Conservation (phyloP, 2,888 invertebrate genomes). For the Drosophila cyrtoloma region DNA sequence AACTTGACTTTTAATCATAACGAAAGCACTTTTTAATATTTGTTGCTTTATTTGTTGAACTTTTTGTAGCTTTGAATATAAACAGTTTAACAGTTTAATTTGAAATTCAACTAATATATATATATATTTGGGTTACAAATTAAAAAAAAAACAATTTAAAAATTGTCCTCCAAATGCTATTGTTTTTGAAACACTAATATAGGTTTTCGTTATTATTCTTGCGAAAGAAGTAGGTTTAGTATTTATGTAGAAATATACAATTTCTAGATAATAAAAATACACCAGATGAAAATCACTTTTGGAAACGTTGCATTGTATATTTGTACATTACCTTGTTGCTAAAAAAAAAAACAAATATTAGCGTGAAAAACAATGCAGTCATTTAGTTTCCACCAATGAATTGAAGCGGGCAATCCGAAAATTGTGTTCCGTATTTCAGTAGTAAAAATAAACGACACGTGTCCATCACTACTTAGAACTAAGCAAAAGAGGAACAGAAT, state of each 20-base stretch:
- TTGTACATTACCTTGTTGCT: not conserved
- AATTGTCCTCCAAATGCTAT: not conserved
- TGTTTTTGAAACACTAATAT: not conserved
- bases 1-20: not conserved
- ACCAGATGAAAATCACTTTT: not conserved
- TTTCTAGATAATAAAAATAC: not conserved
- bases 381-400: not conserved
- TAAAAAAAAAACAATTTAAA: too few relatives aligned
- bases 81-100: not conserved
- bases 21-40: not conserved
- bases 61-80: not conserved
- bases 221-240: not conserved
- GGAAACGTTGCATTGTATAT: not conserved
- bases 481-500: slow-evolving; percentile 5
- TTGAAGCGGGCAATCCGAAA: not conserved
- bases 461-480: not conserved
- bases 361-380: not conserved
- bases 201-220: not conserved
- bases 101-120: not conserved
- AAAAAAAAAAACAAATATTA: not conserved
- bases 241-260: not conserved
- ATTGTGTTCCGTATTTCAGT: not conserved
- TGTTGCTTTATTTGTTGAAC: not conserved
- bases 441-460: not conserved
- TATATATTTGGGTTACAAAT: not conserved